These are phyloP conservation scores for Mobula hypostoma DNA, from an alignment of 2,113 vertebrate genomes.

Conservation along the genomic window DNA sequence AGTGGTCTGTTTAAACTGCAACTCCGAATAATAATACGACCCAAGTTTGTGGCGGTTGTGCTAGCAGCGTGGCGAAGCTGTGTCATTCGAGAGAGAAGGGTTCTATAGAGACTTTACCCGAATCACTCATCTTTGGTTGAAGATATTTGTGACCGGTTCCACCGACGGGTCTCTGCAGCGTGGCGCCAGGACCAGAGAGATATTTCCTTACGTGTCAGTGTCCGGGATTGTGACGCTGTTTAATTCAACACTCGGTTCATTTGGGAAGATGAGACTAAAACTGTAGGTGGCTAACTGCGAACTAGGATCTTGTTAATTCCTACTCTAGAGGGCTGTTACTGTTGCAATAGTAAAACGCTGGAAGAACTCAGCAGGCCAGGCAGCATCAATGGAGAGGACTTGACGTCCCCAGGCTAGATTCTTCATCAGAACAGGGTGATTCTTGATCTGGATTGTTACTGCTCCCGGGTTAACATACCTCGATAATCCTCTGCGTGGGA, in stretches of 20 bases:
- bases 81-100: background rate
- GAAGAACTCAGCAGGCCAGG: too few relatives aligned
- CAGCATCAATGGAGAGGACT: too few relatives aligned
- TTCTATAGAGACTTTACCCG: background rate
- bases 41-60: too few relatives aligned
- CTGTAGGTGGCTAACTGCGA: background rate
- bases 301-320: background rate
- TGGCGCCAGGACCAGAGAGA: background rate
- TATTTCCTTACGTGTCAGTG: background rate
- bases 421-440: too few relatives aligned
- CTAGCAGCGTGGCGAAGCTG: background rate
- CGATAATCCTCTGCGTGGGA: background rate
- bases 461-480: background rate
- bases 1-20: too few relatives aligned
- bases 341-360: background rate
- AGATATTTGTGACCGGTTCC: background rate
- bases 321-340: background rate
- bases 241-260: background rate
- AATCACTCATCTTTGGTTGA: background rate
- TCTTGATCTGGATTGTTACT: too few relatives aligned
- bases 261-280: background rate
- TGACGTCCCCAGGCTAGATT: too few relatives aligned
- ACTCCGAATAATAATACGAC: too few relatives aligned
- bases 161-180: background rate
- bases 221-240: constrained; percentile 9